Conservation (phyloP, 2,797 vertebrate species). For the Microctenopoma steveboyesi region DNA sequence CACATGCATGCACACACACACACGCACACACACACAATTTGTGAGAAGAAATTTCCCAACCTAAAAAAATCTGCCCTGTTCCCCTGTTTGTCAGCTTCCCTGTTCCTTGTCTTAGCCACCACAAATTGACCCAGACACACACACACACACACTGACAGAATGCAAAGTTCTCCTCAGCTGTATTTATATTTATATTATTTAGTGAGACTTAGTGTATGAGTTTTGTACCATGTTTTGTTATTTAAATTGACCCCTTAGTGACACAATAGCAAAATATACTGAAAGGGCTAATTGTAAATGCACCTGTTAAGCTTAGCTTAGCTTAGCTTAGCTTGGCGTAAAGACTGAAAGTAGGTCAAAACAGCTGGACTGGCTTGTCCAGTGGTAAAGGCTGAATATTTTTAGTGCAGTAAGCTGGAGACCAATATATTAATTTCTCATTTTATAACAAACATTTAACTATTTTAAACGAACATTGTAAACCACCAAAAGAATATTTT, state of each 20-base stretch:
- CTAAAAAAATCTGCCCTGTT: constrained; percentile 16
- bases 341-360: too few species aligned
- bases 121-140: constrained; percentile 11
- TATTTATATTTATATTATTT: too few species aligned
- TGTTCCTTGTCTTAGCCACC: constrained; percentile 40
- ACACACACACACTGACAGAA: constrained; percentile 3
- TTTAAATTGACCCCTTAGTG: neutral
- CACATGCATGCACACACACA: too few species aligned
- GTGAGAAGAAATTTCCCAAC: constrained; percentile 39
- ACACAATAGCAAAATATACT: neutral
- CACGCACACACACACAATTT: neutral
- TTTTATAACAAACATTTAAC: too few species aligned
- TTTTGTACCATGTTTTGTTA: constrained; percentile 7
- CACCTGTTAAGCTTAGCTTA: too few species aligned
- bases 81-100: neutral
- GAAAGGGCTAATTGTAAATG: neutral
- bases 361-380: too few species aligned
- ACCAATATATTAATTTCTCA: too few species aligned
- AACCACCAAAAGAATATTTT: too few species aligned
- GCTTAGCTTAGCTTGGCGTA: too few species aligned
- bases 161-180: neutral
- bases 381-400: too few species aligned
- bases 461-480: too few species aligned
- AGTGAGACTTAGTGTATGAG: neutral
- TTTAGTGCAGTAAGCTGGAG: too few species aligned